phyloP scores from a whole-genome alignment of 2,888 invertebrate species.

The Drosophila kuntzei region DNA sequence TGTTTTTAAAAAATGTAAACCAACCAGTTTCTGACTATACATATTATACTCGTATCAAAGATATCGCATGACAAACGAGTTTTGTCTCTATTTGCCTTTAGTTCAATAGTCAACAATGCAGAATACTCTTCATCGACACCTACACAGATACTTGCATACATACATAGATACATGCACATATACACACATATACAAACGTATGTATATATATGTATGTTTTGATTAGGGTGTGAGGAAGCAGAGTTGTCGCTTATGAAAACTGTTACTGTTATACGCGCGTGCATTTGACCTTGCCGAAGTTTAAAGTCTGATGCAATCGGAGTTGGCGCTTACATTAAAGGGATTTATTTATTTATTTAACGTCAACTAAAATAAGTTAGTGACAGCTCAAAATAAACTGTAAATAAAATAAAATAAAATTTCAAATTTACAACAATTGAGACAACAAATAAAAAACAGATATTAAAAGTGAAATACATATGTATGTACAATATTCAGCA shows the following conservation, averaged over 20 bases:
- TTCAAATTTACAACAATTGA: background rate
- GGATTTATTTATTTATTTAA: background rate
- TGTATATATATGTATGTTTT: background rate
- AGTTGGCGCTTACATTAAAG: background rate
- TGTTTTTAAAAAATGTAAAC: conserved; percentile 37
- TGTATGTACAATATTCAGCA: background rate
- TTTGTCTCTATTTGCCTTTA: conserved; percentile 23
- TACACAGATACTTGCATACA: background rate
- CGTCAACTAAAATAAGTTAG: background rate
- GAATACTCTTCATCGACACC: conserved; percentile 13
- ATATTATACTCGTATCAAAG: conserved; percentile 1
- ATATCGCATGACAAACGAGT: conserved; percentile 44
- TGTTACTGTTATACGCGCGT: conserved; percentile 53
- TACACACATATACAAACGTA: background rate
- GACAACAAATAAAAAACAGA: background rate
- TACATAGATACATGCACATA: background rate
- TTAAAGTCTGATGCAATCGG: conserved; percentile 62
- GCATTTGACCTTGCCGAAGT: conserved; percentile 61
- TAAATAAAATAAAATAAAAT: background rate
- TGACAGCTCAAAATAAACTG: background rate
- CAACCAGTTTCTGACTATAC: conserved; percentile 49
- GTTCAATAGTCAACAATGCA: conserved; percentile 11
- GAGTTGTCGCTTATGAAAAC: conserved; percentile 8
- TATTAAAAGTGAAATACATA: conserved; percentile 14
- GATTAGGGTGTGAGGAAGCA: background rate